phyloP scores from a whole-genome alignment of 2,797 vertebrate genomes.

The Prunella strophiata region DNA sequence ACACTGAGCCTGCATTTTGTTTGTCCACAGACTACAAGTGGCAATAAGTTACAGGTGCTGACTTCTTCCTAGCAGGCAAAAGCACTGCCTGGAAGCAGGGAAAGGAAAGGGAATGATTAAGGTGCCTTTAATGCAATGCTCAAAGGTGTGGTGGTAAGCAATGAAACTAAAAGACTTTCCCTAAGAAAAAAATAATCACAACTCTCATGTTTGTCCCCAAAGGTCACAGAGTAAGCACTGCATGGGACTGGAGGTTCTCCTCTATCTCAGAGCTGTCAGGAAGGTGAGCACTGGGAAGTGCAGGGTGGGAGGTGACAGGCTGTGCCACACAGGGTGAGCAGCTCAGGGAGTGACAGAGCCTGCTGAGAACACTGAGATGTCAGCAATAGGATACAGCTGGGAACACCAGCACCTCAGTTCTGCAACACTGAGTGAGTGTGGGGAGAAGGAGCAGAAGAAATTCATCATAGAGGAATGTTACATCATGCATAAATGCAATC shows the following conservation, averaged over 20 bases:
- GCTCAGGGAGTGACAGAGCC: neutral
- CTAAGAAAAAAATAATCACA: neutral
- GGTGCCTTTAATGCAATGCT: neutral
- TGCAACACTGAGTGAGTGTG: neutral
- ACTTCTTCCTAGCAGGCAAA: neutral
- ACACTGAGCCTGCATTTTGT: neutral
- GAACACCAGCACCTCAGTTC: neutral
- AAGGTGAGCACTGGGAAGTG: neutral
- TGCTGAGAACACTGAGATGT: neutral
- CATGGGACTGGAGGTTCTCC: neutral
- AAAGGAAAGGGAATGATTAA: neutral
- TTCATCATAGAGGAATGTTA: neutral
- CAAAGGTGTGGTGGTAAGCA: neutral
- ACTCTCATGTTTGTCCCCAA: neutral
- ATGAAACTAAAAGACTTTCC: neutral
- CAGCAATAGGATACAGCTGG: neutral
- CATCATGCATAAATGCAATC: neutral
- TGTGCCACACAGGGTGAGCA: neutral
- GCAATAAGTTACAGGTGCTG: neutral
- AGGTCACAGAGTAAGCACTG: neutral
- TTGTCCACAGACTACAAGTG: fast-evolving
- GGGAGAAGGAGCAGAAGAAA: neutral
- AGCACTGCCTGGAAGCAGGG: neutral
- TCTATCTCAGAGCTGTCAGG: neutral
- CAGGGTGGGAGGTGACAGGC: neutral